These are phyloP conservation scores for Caenorhabditis wallacei DNA, from an alignment of 2,888 invertebrate species.

Conservation along the genomic window DNA sequence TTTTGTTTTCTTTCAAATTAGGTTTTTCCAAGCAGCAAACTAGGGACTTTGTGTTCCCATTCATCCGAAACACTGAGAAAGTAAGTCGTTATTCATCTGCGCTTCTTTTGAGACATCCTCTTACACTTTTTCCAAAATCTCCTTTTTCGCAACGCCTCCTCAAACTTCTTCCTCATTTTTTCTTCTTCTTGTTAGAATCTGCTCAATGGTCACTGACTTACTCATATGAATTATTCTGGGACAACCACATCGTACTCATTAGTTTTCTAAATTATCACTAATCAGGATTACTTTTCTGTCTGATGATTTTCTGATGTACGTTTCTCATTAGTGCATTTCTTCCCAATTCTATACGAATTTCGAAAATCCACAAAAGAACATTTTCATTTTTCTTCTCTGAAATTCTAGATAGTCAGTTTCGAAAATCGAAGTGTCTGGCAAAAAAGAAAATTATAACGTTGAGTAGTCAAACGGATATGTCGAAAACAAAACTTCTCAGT, in stretches of 20 bases:
- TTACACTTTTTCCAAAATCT: constrained; percentile 25
- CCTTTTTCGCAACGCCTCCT: neutral
- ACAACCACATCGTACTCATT: neutral
- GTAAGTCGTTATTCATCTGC: constrained; percentile 46
- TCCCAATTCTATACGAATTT: too few relatives aligned
- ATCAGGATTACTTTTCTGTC: neutral
- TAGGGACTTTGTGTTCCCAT: too few relatives aligned
- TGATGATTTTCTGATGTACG: too few relatives aligned
- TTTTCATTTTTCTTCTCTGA: neutral
- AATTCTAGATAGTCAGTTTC: neutral
- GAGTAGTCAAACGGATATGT: constrained; percentile 5
- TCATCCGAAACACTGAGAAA: neutral
- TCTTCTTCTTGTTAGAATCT: neutral
- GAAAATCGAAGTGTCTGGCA: neutral
- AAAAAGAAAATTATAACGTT: constrained; percentile 15
- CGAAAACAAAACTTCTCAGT: constrained; percentile 29
- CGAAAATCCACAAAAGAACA: neutral
- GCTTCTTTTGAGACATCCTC: constrained; percentile 18
- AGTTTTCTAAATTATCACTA: neutral
- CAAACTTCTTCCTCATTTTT: neutral
- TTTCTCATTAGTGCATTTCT: too few relatives aligned
- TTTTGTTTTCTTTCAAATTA: too few relatives aligned
- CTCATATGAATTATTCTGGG: neutral
- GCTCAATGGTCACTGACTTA: neutral
- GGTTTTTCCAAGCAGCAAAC: too few relatives aligned